These are phyloP conservation scores for Asobara japonica DNA, from an alignment of 1,140 invertebrate species.

Conservation along the genomic window DNA sequence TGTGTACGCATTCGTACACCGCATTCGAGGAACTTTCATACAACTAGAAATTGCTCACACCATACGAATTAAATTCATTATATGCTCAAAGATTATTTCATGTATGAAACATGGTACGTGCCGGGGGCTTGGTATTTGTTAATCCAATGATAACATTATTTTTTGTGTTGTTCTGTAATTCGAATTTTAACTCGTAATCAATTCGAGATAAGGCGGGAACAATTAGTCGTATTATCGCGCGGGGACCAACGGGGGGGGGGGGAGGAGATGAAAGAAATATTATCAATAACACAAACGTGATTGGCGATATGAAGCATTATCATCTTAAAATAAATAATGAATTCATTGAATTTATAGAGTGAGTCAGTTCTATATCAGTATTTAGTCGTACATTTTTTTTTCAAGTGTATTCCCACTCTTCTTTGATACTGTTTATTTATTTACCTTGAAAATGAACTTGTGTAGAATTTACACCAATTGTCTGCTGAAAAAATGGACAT, in stretches of 20 bases:
- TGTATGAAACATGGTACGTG: not conserved
- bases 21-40: not conserved
- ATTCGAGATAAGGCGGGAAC: not conserved
- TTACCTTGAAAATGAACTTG: too few species aligned
- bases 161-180: not conserved
- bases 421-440: not conserved
- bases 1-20: not conserved
- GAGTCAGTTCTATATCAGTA: not conserved
- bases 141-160: not conserved
- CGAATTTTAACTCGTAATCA: not conserved
- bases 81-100: not conserved
- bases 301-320: not conserved
- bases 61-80: constrained; percentile 6
- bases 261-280: not conserved
- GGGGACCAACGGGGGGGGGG: too few species aligned
- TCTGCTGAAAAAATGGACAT: not conserved
- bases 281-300: not conserved
- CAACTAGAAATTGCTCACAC: not conserved
- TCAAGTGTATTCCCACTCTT: not conserved
- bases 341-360: not conserved
- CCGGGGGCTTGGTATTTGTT: not conserved
- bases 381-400: not conserved
- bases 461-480: too few species aligned
- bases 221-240: not conserved
- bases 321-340: not conserved